Evolutionary conservation across 2,797 vertebrate species (phyloP), one percentile per base, ranked within the genome.

Genomic region (Dipus sagitta): DNA sequence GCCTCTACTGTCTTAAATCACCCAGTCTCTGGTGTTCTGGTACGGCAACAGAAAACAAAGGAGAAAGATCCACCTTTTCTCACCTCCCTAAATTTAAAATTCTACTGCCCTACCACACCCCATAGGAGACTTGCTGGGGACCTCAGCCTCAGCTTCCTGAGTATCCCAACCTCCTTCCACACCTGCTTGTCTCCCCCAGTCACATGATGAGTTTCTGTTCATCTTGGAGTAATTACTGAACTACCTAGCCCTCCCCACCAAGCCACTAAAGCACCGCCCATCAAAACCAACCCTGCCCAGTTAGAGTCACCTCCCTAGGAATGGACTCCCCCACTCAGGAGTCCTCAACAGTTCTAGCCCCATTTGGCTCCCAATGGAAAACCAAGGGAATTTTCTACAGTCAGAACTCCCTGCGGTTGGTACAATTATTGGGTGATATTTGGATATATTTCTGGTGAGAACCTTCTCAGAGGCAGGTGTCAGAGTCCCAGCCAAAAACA

Each of bases 401-500:
- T 74, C 30, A 28, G 68, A 78, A 72, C 13, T 30, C 6, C 14
- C 58, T 70, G 6, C 3, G 26, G 26, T 28, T 60, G n/a, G 64
- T 47, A 72, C n/a, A 30, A 30, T 86, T 60, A 32, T 64, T 70
- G 17, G 12, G 9, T 76, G 62, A 64, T 72, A n/a, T 75, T 65
- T 52, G 26, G 67, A 52, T 21, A 15, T 54, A 13, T 28, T 30
- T 80, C 80, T 95, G 65, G 86, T 17, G 67, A 94, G 67, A 85
- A 64, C 18, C 38, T 88, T 60, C 74, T 88, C 42, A 47, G 47
- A 47, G 70, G 52, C 32, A 58, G 89, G 54, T 60, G 54, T 93
- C 84, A 92, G 67, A n/a, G 30, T 70, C 34, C 70, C 67, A 4
- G 7, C 38, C 64, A 71, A 92, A 91, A 71, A 81, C 86, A 86